A percentile compares a stretch with the other conserved stretches of the same genome.
These are phyloP conservation scores for Petrocephalus microphthalmus DNA, from an alignment of 2,113 vertebrate genomes.

Conservation along the genomic window DNA sequence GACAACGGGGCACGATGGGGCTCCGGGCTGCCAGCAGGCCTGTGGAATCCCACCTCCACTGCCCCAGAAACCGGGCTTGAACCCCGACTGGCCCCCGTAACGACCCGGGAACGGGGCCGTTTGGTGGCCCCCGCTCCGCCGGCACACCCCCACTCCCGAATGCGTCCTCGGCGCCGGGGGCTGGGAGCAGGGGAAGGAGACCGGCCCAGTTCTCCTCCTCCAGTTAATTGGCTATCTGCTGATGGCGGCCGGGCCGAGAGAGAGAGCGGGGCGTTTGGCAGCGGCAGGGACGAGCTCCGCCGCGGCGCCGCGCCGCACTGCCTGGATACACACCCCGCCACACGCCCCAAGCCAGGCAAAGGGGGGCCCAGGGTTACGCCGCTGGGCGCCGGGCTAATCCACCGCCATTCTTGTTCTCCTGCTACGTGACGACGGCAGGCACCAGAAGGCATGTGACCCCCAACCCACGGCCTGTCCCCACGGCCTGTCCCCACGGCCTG, in stretches of 20 bases:
- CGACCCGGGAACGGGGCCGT: background rate
- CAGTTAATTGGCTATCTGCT: background rate
- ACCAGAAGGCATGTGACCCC: background rate
- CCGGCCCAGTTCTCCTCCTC: background rate
- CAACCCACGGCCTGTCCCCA: background rate
- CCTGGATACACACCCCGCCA: background rate
- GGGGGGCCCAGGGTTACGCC: background rate
- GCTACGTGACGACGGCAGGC: background rate
- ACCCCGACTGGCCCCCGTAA: background rate
- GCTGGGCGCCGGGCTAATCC: background rate
- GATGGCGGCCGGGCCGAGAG: background rate
- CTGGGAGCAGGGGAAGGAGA: background rate
- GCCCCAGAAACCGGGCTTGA: background rate
- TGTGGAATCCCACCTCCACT: background rate
- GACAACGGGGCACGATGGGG: background rate
- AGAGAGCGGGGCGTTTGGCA: background rate
- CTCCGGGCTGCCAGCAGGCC: background rate
- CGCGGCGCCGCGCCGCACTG: too few relatives aligned
- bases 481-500: background rate
- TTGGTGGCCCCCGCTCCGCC: background rate
- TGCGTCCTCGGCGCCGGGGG: background rate
- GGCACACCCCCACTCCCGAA: background rate
- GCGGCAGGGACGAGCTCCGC: too few relatives aligned
- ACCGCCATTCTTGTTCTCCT: background rate
- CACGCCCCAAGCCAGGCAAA: background rate